Evolutionary conservation across 64 coral and sea anemone genomes (phyloP), one percentile per base, ranked within the genome.

Genomic region (Astreopora myriophthalma): DNA sequence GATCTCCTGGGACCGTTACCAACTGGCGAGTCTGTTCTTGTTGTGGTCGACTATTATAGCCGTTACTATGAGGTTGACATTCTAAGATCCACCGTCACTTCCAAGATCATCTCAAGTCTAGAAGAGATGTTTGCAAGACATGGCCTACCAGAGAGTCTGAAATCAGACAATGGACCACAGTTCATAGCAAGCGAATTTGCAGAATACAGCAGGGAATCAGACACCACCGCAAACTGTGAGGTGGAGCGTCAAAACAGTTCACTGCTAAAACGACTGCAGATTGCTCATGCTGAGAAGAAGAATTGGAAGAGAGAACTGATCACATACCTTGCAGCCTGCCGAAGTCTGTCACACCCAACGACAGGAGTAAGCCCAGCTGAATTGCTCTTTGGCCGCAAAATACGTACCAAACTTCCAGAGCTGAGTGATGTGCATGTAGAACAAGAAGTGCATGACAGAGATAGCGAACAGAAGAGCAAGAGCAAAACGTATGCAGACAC

Each of bases 111-210:
- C 29, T 70, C 70, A 34, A 75, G 40, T 4, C 69, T 89, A 23
- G 71, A 89, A 39, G 37, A 60, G n/a, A 89, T 89, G 34, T 89
- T 89, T 46, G 34, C 73, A 12, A 42, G 87, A 69, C 73, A 89
- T 68, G 87, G 55, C 19, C 55, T 89, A 60, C 87, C 71, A 22
- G 40, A 52, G 51, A 76, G 70, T n/a, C 70, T 88, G 1, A 74
- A 35, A 19, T 70, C 46, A 20, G 51, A 89, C 26, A 89, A 89
- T 62, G 87, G 87, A 19, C 73, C 71, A 24, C 85, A 73, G 67
- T 87, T 87, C 48, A 48, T 29, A 39, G 22, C 62, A 11, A n/a
- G n/a, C n/a, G n/a, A n/a, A n/a, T n/a, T n/a, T n/a, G n/a, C n/a
- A n/a, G n/a, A n/a, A n/a, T n/a, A n/a, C n/a, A n/a, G n/a, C n/a